phyloP scores from a whole-genome alignment of 1,140 invertebrate genomes.

The Zaprionus kolodkinae region DNA sequence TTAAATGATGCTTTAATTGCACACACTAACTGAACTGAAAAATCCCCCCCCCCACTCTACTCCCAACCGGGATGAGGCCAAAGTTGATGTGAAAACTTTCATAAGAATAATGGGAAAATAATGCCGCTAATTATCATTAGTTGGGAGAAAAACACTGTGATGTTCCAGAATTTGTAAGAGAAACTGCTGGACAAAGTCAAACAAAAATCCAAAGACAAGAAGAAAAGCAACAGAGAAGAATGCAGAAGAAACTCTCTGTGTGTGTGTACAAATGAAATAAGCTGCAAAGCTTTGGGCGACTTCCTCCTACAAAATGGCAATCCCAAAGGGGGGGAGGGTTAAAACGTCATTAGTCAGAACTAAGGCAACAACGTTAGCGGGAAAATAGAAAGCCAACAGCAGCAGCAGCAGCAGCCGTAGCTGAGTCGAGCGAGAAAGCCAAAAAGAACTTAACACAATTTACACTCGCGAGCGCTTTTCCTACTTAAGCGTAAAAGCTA shows the following conservation, averaged over 20 bases:
- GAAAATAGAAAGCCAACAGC: slow-evolving; percentile 69
- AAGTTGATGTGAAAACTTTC: slow-evolving; percentile 36
- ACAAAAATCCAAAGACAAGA: not conserved
- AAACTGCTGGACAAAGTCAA: slow-evolving; percentile 52
- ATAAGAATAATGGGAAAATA: slow-evolving; percentile 80
- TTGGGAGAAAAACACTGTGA: slow-evolving; percentile 40
- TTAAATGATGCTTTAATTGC: slow-evolving; percentile 78
- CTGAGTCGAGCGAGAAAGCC: slow-evolving; percentile 59
- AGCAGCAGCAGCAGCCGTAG: too few species aligned
- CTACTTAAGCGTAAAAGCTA: slow-evolving; percentile 68
- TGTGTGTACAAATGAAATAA: slow-evolving; percentile 26
- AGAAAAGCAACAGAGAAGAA: slow-evolving; percentile 1
- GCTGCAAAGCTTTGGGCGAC: slow-evolving; percentile 30
- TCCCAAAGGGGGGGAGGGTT: slow-evolving; percentile 8
- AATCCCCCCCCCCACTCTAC: too few species aligned
- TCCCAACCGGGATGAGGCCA: slow-evolving; percentile 17
- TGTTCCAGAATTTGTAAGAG: slow-evolving; percentile 65
- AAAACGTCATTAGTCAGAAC: slow-evolving; percentile 74
- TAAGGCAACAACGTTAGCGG: slow-evolving; percentile 37
- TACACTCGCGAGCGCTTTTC: slow-evolving; percentile 79
- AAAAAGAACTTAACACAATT: slow-evolving; percentile 81
- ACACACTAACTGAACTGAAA: slow-evolving; percentile 42
- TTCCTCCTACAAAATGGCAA: slow-evolving; percentile 56
- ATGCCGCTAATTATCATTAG: slow-evolving; percentile 78
- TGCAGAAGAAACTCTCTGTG: not conserved